Conservation (phyloP, 2,888 invertebrate genomes). For the Hermaeophaga mercurialis region DNA sequence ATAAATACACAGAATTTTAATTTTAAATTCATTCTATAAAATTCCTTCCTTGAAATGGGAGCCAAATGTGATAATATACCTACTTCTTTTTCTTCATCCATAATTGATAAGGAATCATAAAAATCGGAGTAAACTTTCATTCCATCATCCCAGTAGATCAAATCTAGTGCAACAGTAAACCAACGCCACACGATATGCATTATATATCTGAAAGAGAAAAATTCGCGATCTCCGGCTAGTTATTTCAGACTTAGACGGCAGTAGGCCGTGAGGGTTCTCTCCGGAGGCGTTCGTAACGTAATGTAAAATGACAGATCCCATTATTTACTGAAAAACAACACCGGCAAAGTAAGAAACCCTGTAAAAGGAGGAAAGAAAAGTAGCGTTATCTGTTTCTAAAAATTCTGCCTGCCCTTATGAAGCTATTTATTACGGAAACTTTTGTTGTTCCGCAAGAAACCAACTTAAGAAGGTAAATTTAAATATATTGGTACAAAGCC, state of each 20-base stretch:
- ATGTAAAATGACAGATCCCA: slow-evolving; percentile 61
- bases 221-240: slow-evolving; percentile 34
- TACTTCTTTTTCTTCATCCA: slow-evolving; percentile 2
- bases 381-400: slow-evolving; percentile 50
- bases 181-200: slow-evolving; percentile 34
- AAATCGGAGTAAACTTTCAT: slow-evolving; percentile 20
- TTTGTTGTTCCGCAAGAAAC: slow-evolving; percentile 25
- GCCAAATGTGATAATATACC: no score
- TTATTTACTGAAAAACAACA: slow-evolving; percentile 60
- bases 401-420: slow-evolving; percentile 48
- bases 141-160: slow-evolving; percentile 29
- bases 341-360: slow-evolving; percentile 56
- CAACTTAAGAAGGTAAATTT: slow-evolving; percentile 10
- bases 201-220: slow-evolving; percentile 34
- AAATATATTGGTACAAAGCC: slow-evolving; percentile 14
- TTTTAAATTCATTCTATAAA: no score
- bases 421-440: slow-evolving; percentile 44
- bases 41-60: no score
- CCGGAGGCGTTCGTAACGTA: slow-evolving; percentile 52
- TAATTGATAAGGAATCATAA: slow-evolving; percentile 11
- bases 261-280: slow-evolving; percentile 44
- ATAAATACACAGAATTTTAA: no score
- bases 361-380: slow-evolving; percentile 54
- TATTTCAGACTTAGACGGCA: slow-evolving; percentile 41
- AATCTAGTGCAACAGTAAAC: slow-evolving; percentile 23